Evolutionary conservation across 35 echinoderm and acorn worm species (phyloP).

Genomic region (Ophioderma brevispina): DNA sequence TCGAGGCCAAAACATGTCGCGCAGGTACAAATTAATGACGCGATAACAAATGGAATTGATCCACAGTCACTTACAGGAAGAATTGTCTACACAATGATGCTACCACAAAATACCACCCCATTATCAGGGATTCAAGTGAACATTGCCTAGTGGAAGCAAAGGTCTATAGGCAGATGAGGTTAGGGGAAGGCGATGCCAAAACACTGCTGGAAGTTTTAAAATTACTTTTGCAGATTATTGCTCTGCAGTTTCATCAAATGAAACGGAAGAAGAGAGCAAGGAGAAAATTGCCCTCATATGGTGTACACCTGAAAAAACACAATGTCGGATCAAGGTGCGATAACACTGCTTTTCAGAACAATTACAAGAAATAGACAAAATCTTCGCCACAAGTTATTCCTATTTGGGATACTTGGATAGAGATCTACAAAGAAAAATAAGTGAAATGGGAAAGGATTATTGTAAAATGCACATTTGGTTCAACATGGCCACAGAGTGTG

Average conservation of each 20-base stretch:
- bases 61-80: too few species aligned
- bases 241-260: not conserved
- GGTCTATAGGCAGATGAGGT: too few species aligned
- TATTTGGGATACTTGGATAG: slow-evolving; percentile 24
- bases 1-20: too few species aligned
- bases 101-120: too few species aligned
- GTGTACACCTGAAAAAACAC: slow-evolving; percentile 37
- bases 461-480: slow-evolving; percentile 58
- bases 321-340: slow-evolving; percentile 55
- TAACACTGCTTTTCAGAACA: slow-evolving; percentile 24
- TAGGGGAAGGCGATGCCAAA: too few species aligned
- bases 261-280: slow-evolving; percentile 8
- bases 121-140: too few species aligned
- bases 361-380: slow-evolving; percentile 12
- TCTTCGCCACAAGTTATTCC: slow-evolving; percentile 26
- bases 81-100: too few species aligned
- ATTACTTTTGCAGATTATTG: not conserved
- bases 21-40: too few species aligned
- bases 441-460: slow-evolving; percentile 43
- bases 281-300: not conserved
- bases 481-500: slow-evolving; percentile 66
- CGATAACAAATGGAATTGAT: too few species aligned
- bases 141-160: too few species aligned
- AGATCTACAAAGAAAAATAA: not conserved
- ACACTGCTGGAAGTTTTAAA: too few species aligned